Evolutionary conservation across 2,113 vertebrate genomes (phyloP), one percentile per base, ranked within the genome.

Genomic region (Ginglymostoma cirratum): DNA sequence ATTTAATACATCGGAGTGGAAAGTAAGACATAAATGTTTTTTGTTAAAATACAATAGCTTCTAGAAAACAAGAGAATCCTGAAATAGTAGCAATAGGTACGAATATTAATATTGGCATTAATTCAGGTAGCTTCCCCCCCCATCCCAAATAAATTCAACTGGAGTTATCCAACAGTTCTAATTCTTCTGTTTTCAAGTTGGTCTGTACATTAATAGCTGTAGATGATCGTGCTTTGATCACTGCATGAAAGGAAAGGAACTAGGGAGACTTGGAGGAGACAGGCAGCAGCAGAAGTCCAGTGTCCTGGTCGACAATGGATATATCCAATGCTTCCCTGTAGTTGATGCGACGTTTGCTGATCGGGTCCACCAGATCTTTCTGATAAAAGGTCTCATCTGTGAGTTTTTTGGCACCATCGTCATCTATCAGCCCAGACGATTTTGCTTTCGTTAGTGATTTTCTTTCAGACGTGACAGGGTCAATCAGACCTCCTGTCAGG

Each of bases 281-380:
- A 30, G 86, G 86, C 3, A 96, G 42, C 67, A 96, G 52, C 15
- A 76, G 69, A 48, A 96, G 48, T 34, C 96, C 96, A 1, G 96
- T 94, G 3, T 65, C 38, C 38, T 15, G 72, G 55, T 96, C 96
- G 45, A 3, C 23, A 12, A 70, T 34, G 45, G 65, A 96, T 65
- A 92, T 48, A 72, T 95, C 90, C 96, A 96, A n/a, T 30, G 96
- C 96, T 76, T 96, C 86, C 90, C 95, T 96, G 67, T 96, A 96
- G 45, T 66, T 96, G 61, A 96, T 90, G 45, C 0, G 38, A 45
- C n/a, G 72, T 34, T 95, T 70, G 66, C 85, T 93, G n/a, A 93
- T 93, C 24, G 96, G 96, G 14, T 96, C 96, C 61, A 72, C 89
- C 66, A 96, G 66, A 72, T 96, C 69, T 78, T 96, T 96, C 2